Evolutionary conservation across 2,113 vertebrate species (phyloP), one percentile per base, ranked within the genome.

Genomic region (Ictidomys tridecemlineatus): DNA sequence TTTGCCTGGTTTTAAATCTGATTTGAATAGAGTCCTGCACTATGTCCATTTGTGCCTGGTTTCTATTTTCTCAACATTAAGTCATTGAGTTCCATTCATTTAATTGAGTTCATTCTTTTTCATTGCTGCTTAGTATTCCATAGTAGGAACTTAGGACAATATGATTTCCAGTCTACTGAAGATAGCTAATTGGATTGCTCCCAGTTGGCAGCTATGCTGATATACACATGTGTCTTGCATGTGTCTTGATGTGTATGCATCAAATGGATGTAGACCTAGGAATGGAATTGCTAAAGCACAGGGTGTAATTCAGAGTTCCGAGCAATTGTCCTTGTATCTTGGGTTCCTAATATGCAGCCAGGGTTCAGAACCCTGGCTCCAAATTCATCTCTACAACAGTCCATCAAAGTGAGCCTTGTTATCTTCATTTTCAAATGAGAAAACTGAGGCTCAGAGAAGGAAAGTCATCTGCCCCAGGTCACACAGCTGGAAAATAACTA

Each of bases 1-100:
- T 34, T 28, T 34, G 32, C 58, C 84, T 48, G 7, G 14, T 73
- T 56, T 93, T 30, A 39, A 77, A 45, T 65, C 51, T 37, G 17
- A 42, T 26, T 12, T 17, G 5, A 39, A 20, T 4, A 13, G 26
- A 69, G n/a, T 24, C 30, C 0, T 4, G 4, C 3, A 2, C 28
- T 17, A 28, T 2, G 2, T 42, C 8, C 34, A 45, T 74, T 30
- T 10, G 20, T n/a, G 67, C 37, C 65, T 45, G 56, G 17, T n/a
- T 9, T 26, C 37, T 12, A 63, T 45, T 26, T 85, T 37, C 56
- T 69, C 56, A 42, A 13, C 8, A 0, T 16, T 24, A 28, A 70
- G 61, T 32, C 51, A 65, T 39, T 17, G 34, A 42, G 12, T 4
- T 51, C 24, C 18, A 37, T 16, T 22, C 63, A 0, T 24, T 16